Base-by-base conservation (phyloP, 2,797 vertebrate genomes). In the Emys orbicularis region DNA sequence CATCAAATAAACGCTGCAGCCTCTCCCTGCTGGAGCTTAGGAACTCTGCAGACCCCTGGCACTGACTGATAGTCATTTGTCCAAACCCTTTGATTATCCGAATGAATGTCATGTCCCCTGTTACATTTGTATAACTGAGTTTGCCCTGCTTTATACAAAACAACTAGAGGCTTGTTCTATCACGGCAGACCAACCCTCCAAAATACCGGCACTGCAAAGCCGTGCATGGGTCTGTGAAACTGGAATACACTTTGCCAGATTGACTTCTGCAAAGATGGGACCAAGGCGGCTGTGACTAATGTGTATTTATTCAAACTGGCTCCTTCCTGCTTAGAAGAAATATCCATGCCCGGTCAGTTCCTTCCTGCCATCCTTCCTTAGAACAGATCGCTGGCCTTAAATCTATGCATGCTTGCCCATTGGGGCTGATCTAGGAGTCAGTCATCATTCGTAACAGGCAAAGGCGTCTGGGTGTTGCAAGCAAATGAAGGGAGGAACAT, bases 401-500 rank as follows among this genome's bases (percentile, higher is more conserved):
- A 50, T n/a, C 41, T 13, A 4, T 19, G 54, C 79, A 23, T n/a
- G 19, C 68, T 41, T 72, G 68, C 44, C 44, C 27, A 1, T 16
- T 41, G 47, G 94, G 57, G 27, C 79, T 79, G 84, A n/a, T 79
- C 56, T 13, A 47, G 47, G 72, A 72, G 74, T 81, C 65, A 86
- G 41, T 68, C 77, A 18, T 83, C 65, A 21, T 81, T 50, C 37
- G 47, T 49, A 86, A 92, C 12, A 50, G 50, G 47, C 85, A 94
- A 94, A 93, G 59, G 77, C 86, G 92, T 85, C 93, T 82, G 92
- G 92, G 96, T 90, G 95, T 93, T 92, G 95, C 97, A 97, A 97
- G 97, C 97, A 97, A 97, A 96, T 87, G 92, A 96, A 96, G 87
- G 96, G 96, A 97, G 90, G 96, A 97, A 80, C 96, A 96, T 97